Percentiles rank a stretch among this genome's conserved stretches.
Evolutionary conservation across 2,797 vertebrate genomes (phyloP).

Genomic region (Lagodon rhomboides): DNA sequence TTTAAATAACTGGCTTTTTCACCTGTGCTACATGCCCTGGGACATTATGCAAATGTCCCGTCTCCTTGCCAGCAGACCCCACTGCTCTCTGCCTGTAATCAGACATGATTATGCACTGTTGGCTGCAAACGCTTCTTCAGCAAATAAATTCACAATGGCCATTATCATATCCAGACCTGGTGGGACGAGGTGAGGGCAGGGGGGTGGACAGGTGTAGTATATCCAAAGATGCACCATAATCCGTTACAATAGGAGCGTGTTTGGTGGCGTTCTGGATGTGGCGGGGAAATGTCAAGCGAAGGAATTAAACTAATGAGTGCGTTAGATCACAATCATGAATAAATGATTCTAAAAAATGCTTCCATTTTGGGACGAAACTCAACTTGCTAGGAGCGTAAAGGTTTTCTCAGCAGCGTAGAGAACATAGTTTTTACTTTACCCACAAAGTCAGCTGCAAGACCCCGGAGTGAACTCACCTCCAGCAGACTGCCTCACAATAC

Average conservation of each 20-base stretch:
- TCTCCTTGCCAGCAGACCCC: conserved; percentile 59
- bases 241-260: not conserved
- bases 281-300: conserved; percentile 38
- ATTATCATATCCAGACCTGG: conserved; percentile 60
- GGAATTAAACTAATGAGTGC: conserved; percentile 37
- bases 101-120: conserved; percentile 72
- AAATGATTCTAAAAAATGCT: conserved; percentile 19
- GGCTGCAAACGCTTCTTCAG: conserved; percentile 65
- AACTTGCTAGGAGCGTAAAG: not conserved
- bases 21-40: conserved; percentile 70
- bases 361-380: conserved; percentile 14
- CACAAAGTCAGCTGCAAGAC: not conserved
- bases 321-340: conserved; percentile 43
- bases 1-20: conserved; percentile 74
- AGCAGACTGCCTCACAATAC: not conserved
- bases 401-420: not conserved
- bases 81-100: conserved; percentile 69
- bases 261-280: conserved; percentile 13
- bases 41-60: conserved; percentile 77
- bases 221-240: conserved; percentile 31
- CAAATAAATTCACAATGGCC: conserved; percentile 72
- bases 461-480: conserved; percentile 13
- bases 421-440: not conserved
- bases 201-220: conserved; percentile 41
- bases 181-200: conserved; percentile 35